phyloP scores from a whole-genome alignment of 1,140 invertebrate genomes.

The Ptiloglossa arizonensis region DNA sequence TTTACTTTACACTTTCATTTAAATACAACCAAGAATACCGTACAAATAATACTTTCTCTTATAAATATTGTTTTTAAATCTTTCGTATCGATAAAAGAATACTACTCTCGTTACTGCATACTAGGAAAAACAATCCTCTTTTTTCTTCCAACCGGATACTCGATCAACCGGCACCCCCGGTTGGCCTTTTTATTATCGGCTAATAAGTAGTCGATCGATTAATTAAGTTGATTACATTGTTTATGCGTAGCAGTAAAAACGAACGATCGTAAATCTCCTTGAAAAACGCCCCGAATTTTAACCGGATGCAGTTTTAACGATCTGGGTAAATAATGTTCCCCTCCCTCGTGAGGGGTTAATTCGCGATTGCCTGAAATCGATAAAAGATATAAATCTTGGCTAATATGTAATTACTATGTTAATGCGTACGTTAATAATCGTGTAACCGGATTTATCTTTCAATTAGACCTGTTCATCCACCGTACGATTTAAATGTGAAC shows the following conservation, averaged over 20 bases:
- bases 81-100: too few species aligned
- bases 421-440: conserved; percentile 49
- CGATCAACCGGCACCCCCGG: neutral
- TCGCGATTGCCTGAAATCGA: conserved; percentile 18
- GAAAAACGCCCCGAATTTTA: conserved; percentile 34
- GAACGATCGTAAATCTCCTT: conserved; percentile 22
- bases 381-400: conserved; percentile 33
- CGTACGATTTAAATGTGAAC: neutral
- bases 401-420: conserved; percentile 49
- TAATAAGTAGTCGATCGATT: conserved; percentile 25
- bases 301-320: conserved; percentile 23
- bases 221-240: conserved; percentile 33
- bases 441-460: conserved; percentile 38
- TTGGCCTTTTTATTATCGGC: neutral
- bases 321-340: conserved; percentile 25
- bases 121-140: neutral
- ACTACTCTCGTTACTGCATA: neutral
- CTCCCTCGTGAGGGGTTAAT: neutral
- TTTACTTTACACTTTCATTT: too few species aligned
- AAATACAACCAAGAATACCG: too few species aligned
- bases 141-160: neutral
- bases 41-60: too few species aligned
- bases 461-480: conserved; percentile 19
- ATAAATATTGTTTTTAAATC: too few species aligned
- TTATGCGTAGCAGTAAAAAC: conserved; percentile 3